phyloP scores from a whole-genome alignment of 2,797 vertebrate genomes.

The Myotis pilosus region DNA sequence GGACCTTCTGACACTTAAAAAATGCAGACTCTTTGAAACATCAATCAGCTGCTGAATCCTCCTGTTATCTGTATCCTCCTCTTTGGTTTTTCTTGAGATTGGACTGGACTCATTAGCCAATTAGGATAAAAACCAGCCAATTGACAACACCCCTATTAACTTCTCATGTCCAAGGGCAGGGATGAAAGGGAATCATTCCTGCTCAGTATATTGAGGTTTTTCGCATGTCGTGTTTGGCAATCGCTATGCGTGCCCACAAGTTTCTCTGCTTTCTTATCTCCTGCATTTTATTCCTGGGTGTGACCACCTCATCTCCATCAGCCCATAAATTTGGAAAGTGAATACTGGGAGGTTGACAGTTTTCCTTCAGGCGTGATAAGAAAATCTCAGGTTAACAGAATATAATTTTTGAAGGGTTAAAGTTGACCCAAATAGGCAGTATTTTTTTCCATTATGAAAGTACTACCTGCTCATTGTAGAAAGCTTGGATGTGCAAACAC shows the following conservation, averaged over 20 bases:
- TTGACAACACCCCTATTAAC: constrained; percentile 54
- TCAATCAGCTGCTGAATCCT: not conserved
- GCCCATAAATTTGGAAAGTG: not conserved
- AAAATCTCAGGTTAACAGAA: not conserved
- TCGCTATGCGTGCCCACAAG: not conserved
- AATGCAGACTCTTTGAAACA: not conserved
- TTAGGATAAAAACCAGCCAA: constrained; percentile 49
- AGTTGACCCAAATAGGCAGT: not conserved
- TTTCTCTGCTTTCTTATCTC: not conserved
- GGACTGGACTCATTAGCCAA: constrained; percentile 34
- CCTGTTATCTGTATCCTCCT: constrained; percentile 13
- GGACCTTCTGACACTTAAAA: not conserved
- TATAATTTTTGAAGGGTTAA: not conserved
- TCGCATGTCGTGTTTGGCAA: not conserved
- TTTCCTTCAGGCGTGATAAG: not conserved
- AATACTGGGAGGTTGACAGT: not conserved
- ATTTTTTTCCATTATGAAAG: not conserved
- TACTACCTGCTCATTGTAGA: not conserved
- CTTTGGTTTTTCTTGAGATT: constrained; percentile 25
- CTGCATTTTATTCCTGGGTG: not conserved
- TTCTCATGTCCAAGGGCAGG: constrained; percentile 26
- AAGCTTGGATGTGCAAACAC: not conserved
- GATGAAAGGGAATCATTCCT: constrained; percentile 40
- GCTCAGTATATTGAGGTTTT: not conserved
- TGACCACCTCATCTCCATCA: not conserved